phyloP scores from a whole-genome alignment of 2,113 vertebrate genomes.

The Gallinago undulata region DNA sequence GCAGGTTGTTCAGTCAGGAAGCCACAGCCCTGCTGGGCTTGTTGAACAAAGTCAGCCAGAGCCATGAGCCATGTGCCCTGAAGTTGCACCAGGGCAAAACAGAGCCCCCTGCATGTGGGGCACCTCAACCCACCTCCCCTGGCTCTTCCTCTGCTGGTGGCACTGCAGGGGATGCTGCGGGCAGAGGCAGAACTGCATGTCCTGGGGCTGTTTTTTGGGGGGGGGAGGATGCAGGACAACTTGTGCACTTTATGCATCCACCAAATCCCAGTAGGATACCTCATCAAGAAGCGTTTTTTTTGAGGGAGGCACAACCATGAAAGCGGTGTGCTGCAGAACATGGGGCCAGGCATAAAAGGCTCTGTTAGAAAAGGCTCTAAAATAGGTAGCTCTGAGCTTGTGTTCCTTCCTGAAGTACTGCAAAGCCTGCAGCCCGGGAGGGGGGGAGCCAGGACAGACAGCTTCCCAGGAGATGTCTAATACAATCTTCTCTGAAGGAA shows the following conservation, averaged over 20 bases:
- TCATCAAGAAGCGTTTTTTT: not conserved
- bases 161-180: not conserved
- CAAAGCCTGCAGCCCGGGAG: not conserved
- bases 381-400: not conserved
- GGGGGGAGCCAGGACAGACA: not conserved
- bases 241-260: not conserved
- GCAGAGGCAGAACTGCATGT: not conserved
- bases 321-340: not conserved
- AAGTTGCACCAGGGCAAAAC: not conserved
- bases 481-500: not conserved
- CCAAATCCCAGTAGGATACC: not conserved
- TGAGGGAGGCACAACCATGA: not conserved
- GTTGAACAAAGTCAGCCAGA: not conserved
- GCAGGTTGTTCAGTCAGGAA: not conserved
- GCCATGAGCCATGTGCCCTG: not conserved
- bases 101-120: not conserved
- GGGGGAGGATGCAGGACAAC: not conserved
- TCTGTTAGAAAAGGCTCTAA: not conserved
- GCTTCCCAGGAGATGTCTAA: not conserved
- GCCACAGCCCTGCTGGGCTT: not conserved
- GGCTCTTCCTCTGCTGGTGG: not conserved
- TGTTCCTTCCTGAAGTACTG: not conserved
- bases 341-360: not conserved
- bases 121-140: not conserved
- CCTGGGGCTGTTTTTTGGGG: not conserved